Evolutionary conservation across 1,140 invertebrate genomes (phyloP), one percentile per base, ranked within the genome.

Genomic region (Cydia splendana): DNA sequence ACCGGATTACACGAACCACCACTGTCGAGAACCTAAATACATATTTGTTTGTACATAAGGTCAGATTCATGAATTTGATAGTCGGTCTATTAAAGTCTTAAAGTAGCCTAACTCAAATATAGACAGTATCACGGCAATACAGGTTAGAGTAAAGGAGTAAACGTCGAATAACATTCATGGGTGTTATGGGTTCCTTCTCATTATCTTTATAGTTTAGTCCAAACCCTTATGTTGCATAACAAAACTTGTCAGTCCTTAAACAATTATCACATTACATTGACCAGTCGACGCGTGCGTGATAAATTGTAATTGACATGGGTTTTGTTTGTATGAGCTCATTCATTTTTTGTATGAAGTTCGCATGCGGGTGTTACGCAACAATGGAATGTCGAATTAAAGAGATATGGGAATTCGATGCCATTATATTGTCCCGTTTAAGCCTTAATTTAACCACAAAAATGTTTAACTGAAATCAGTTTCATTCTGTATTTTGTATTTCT

Each of bases 291-390:
- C 38, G 67, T 71, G 67, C 67, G 30, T 38, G 67, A 71, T 71
- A 15, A 71, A 71, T 71, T 71, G 38, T 45, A 45, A 71, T 45
- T 71, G 38, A 45, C 38, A 18, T 45, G 20, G 10, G 57, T 67
- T 67, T 67, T 67, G 65, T 67, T 67, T 71, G 67, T 71, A 71
- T 71, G 67, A 71, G 30, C 67, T 71, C 65, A 24, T 62, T 62
- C 65, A 38, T 38, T 67, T 67, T 42, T 71, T 42, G 67, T 71
- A 71, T 71, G 67, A 71, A 71, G 67, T 71, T 71, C 67, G 67
- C 67, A 71, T 71, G 67, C 67, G 67, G 67, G 67, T 10, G 67
- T 42, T 38, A 71, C 38, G 67, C 67, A 71, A 71, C 67, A 71
- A 67, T 67, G 28, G 65, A 62, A 67, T 67, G n/a, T 45, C 34